Evolutionary conservation across 2,113 vertebrate species (phyloP).

Genomic region (Columba livia): DNA sequence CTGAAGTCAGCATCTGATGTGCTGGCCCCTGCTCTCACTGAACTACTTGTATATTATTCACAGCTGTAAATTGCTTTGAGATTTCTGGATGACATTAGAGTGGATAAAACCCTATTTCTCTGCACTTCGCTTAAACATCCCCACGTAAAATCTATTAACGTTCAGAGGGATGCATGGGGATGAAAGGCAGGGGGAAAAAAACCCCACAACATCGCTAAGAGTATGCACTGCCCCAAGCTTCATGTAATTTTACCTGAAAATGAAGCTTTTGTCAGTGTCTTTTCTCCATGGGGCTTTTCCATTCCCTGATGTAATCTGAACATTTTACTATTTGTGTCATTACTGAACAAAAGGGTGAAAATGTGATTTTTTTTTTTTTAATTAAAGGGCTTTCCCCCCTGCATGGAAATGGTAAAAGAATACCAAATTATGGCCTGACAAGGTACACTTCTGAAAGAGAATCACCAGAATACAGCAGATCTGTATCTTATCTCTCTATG

Average conservation of each 20-base stretch:
- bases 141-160: slow-evolving; percentile 51
- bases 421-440: slow-evolving; percentile 67
- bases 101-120: slow-evolving; percentile 13
- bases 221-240: background rate
- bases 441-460: slow-evolving; percentile 48
- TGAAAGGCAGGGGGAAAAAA: background rate
- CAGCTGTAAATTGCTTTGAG: slow-evolving; percentile 58
- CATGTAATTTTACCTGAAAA: slow-evolving; percentile 45
- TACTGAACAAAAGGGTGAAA: slow-evolving; percentile 48
- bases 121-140: slow-evolving; percentile 18
- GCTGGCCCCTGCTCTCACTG: background rate
- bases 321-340: slow-evolving; percentile 67
- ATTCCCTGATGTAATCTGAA: slow-evolving; percentile 54
- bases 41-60: background rate
- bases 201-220: background rate
- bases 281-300: slow-evolving; percentile 37
- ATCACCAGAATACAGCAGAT: slow-evolving; percentile 61
- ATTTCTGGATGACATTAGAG: slow-evolving; percentile 46
- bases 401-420: slow-evolving; percentile 36
- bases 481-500: slow-evolving; percentile 67
- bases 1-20: background rate
- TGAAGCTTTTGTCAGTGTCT: slow-evolving; percentile 52
- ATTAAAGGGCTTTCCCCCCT: slow-evolving; percentile 8
- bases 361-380: slow-evolving; percentile 25
- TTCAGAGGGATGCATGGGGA: background rate